Evolutionary conservation across 2,797 vertebrate genomes (phyloP).

Genomic region (Gobionotothen gibberifrons): DNA sequence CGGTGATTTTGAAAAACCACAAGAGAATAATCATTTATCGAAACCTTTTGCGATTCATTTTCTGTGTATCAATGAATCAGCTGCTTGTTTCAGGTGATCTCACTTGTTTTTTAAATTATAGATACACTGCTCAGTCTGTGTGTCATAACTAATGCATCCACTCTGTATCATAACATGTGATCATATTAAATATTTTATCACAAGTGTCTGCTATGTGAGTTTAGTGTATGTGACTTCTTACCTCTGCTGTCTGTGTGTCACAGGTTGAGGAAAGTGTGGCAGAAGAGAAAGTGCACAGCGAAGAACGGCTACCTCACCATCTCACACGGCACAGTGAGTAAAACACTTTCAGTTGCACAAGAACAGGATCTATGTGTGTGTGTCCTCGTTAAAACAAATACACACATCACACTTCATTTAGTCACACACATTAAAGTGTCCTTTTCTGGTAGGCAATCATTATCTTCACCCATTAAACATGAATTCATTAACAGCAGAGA

Average conservation of each 20-base stretch:
- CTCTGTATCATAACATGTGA: constrained; percentile 7
- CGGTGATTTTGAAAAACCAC: not conserved
- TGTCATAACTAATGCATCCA: constrained; percentile 24
- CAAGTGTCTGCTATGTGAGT: not conserved
- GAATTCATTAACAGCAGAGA: constrained; percentile 27
- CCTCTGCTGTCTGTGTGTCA: not conserved
- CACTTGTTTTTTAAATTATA: not conserved
- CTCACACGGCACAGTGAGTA: constrained; percentile 95
- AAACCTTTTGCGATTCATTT: no score
- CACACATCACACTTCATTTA: not conserved
- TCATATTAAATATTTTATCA: constrained; percentile 7
- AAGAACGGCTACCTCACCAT: constrained; percentile 99
- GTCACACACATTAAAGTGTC: constrained; percentile 2
- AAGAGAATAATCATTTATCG: no score
- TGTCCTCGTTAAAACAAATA: not conserved
- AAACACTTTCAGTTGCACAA: not conserved
- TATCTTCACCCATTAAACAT: constrained; percentile 28
- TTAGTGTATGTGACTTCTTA: constrained; percentile 15
- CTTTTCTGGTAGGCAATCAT: constrained; percentile 6
- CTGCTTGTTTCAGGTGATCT: not conserved
- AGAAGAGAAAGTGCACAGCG: constrained; percentile 97
- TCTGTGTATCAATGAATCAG: not conserved
- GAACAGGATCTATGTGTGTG: not conserved
- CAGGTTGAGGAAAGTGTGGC: constrained; percentile 98
- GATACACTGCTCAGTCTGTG: not conserved